phyloP scores from a whole-genome alignment of 2,888 invertebrate genomes.

The Branchinecta sandiegonensis region DNA sequence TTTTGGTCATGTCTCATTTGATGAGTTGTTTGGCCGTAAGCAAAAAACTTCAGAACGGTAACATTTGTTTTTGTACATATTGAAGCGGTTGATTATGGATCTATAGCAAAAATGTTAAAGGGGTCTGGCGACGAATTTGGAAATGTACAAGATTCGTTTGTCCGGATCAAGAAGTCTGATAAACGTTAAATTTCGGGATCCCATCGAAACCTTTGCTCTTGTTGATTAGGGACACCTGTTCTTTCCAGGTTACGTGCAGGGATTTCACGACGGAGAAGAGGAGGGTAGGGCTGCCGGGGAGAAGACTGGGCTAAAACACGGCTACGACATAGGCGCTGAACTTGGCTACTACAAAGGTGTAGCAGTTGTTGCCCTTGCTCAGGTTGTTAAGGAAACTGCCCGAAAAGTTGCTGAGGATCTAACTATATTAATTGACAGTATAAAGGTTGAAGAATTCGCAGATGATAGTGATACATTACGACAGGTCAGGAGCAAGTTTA shows the following conservation, averaged over 20 bases:
- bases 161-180: too few species aligned
- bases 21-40: too few species aligned
- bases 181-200: too few species aligned
- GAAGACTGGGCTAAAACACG: slow-evolving; percentile 45
- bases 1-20: too few species aligned
- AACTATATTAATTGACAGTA: neutral
- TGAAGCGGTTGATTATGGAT: too few species aligned
- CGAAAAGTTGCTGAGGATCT: slow-evolving; percentile 1
- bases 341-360: slow-evolving; percentile 56
- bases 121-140: too few species aligned
- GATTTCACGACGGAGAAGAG: slow-evolving; percentile 40
- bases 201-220: too few species aligned
- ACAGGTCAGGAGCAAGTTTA: neutral
- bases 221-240: neutral
- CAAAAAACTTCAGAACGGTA: too few species aligned
- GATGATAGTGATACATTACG: neutral
- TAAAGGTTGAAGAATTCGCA: neutral
- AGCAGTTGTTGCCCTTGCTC: slow-evolving; percentile 36
- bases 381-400: neutral
- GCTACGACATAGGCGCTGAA: slow-evolving; percentile 57
- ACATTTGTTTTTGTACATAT: too few species aligned
- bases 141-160: too few species aligned
- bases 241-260: slow-evolving; percentile 5
- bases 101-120: too few species aligned
- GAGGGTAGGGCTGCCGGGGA: slow-evolving; percentile 51